Base-by-base conservation (phyloP, 1,140 invertebrate genomes). In the Zophobas atratus region DNA sequence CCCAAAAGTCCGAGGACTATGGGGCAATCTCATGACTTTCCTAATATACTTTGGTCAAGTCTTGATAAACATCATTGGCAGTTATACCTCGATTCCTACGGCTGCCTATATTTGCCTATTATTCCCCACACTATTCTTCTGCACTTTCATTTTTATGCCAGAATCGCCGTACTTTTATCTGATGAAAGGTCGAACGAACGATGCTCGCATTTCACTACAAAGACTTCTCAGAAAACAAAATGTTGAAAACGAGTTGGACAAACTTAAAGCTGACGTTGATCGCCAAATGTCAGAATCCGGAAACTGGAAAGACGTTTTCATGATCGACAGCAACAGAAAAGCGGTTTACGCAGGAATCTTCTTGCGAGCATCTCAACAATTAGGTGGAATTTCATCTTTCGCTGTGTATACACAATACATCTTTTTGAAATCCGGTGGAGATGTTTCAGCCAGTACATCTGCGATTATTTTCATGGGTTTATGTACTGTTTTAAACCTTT, bases 401-500 rank as follows among this genome's bases (percentile, higher is more conserved):
- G 70, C 70, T 0, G 74, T 76, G 35, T 84, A 84, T 48, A 78
- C 79, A 4, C 84, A 84, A 73, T 75, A 78, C 36, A 83, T 85
- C 55, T 85, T 85, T 49, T 33, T 80, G 20, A 78, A 84, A 80
- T 80, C 83, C 8, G 84, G 83, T n/a, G 78, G 78, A 35, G 77
- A 76, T n/a, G 20, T 85, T 33, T 74, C 70, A 4, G 57, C 76
- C 6, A 70, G 70, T 35, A 67, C 49, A 39, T 81, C 80, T 1
- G 77, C 81, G 0, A 84, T 84, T 32, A 80, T 83, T 49, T 81
- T 80, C 48, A 77, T 75, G 34, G 73, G 77, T 0, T 88, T 93
- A 2, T 92, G 93, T 77, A 86, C 95, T 0, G 76, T 91, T 0
- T 92, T 92, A 0, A 91, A 91, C 0, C 87, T 90, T 4, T 81